phyloP scores from a whole-genome alignment of 1,140 invertebrate species.

The Cydia splendana region DNA sequence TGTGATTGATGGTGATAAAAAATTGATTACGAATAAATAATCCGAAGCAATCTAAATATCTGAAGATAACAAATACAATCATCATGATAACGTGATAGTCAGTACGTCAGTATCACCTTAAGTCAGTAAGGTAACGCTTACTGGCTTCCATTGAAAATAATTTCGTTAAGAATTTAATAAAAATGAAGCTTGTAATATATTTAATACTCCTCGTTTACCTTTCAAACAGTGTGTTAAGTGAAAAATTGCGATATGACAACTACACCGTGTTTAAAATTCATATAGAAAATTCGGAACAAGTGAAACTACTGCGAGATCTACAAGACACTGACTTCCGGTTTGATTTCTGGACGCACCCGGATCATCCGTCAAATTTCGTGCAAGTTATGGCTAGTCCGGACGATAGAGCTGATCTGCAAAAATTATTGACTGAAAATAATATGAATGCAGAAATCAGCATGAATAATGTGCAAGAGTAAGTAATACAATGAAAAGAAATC shows the following conservation, averaged over 20 bases:
- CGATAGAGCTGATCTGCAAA: constrained; percentile 54
- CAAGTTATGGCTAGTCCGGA: constrained; percentile 58
- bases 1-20: not conserved
- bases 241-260: constrained; percentile 40
- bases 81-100: not conserved
- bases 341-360: constrained; percentile 65
- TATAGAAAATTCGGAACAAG: constrained; percentile 40
- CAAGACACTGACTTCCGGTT: constrained; percentile 44
- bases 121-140: not conserved
- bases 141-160: not conserved
- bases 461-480: constrained; percentile 69
- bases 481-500: constrained; percentile 31
- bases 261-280: constrained; percentile 38
- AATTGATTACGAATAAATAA: not conserved
- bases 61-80: not conserved
- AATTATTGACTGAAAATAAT: constrained; percentile 45
- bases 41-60: not conserved
- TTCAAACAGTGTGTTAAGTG: not conserved
- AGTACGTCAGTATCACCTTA: not conserved
- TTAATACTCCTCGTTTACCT: not conserved
- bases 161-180: not conserved
- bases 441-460: constrained; percentile 55
- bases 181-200: not conserved
- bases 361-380: constrained; percentile 47
- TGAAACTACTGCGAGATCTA: constrained; percentile 52